Evolutionary conservation across 2,113 vertebrate genomes (phyloP).

Genomic region (Glaucomys volans): DNA sequence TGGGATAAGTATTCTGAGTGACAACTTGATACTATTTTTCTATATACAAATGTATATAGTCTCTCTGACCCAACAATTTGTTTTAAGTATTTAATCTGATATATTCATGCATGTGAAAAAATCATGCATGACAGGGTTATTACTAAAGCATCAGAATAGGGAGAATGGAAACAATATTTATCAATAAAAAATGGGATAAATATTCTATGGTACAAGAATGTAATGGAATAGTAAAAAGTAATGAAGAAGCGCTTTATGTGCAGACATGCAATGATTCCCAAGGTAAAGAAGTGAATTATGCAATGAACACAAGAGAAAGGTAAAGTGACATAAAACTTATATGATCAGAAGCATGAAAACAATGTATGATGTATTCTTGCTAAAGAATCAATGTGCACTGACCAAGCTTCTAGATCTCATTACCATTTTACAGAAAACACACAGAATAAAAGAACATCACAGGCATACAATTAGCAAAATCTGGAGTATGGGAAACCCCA

Average conservation of each 20-base stretch:
- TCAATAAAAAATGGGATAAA: background rate
- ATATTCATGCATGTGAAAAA: background rate
- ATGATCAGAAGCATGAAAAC: background rate
- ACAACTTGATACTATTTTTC: slow-evolving; percentile 15
- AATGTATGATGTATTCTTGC: background rate
- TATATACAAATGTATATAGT: slow-evolving; percentile 24
- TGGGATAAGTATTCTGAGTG: background rate
- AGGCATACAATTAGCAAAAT: background rate
- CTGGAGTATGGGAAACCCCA: background rate
- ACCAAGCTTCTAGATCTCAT: background rate
- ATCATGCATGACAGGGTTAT: background rate
- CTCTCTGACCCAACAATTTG: background rate
- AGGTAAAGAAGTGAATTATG: background rate
- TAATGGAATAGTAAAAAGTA: background rate
- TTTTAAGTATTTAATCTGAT: background rate
- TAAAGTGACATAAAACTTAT: background rate
- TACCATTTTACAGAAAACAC: background rate
- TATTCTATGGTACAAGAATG: background rate
- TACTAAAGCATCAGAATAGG: background rate
- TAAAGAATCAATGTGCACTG: background rate
- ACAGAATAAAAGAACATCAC: background rate
- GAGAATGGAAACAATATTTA: background rate
- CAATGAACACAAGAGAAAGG: background rate
- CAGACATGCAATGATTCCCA: background rate
- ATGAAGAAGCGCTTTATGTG: background rate